phyloP scores from a whole-genome alignment of 1,140 invertebrate species.

The Drosophila ercepeae region DNA sequence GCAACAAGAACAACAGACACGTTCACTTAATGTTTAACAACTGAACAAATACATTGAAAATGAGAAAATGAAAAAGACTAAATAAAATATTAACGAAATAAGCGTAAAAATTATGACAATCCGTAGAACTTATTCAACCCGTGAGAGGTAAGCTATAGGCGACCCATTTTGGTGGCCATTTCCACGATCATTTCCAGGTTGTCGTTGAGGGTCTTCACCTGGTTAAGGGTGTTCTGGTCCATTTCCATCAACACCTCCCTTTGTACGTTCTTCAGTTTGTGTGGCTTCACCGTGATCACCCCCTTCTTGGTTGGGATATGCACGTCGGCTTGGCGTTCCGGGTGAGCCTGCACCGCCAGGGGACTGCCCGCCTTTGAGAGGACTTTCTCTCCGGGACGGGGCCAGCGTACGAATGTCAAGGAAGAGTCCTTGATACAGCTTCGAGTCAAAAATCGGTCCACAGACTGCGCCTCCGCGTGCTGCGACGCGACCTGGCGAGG shows the following conservation, averaged over 20 bases:
- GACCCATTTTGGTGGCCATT: constrained; percentile 36
- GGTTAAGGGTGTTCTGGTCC: constrained; percentile 50
- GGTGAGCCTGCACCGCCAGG: constrained; percentile 82
- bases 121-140: neutral
- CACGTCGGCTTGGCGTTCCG: constrained; percentile 84
- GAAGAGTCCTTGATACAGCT: constrained; percentile 32
- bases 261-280: constrained; percentile 39
- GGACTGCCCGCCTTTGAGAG: constrained; percentile 87
- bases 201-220: constrained; percentile 60
- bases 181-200: constrained; percentile 65
- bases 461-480: constrained; percentile 16
- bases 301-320: constrained; percentile 86
- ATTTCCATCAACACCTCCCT: constrained; percentile 59
- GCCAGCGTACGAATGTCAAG: constrained; percentile 85
- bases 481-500: constrained; percentile 6
- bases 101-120: constrained; percentile 29
- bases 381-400: constrained; percentile 85
- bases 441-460: constrained; percentile 7
- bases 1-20: constrained; percentile 55
- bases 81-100: constrained; percentile 80
- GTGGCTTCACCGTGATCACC: constrained; percentile 61
- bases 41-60: constrained; percentile 68
- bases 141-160: neutral
- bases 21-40: constrained; percentile 65
- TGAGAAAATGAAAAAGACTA: constrained; percentile 80